Evolutionary conservation across 2,797 vertebrate genomes (phyloP), one percentile per base, ranked within the genome.

Genomic region (Emys orbicularis): DNA sequence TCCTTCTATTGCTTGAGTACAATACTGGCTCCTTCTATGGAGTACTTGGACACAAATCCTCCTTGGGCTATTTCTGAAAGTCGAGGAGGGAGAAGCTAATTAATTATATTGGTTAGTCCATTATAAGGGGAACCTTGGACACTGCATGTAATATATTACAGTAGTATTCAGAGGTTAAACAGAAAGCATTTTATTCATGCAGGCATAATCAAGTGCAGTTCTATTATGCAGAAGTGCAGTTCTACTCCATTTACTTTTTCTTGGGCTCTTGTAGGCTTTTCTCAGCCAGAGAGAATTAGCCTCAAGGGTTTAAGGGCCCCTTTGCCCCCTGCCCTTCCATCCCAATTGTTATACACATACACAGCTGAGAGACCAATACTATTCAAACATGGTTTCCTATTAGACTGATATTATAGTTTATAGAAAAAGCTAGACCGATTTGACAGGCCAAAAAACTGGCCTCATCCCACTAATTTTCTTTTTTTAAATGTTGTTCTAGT

Each of bases 401-500:
- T 27, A 47, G 41, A 47, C 44, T 77, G 23, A 76, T 76, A 29
- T 8, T 76, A 15, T 4, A 77, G 44, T 77, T 49, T 27, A 15
- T 18, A 49, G 74, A 77, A 77, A 76, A 18, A 49, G 44, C 74
- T 31, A 47, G 27, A 25, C 44, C 44, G 23, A 44, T 74, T 7
- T 44, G 72, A 65, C 61, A 72, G 21, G 41, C 44, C 27, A 94
- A 95, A 96, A 81, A 84, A 65, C 89, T 81, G 88, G 86, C 96
- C 94, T 96, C 95, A 90, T 89, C 86, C 92, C 94, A 94, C n/a
- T 97, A 93, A 95, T 91, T 68, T 79, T 82, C 87, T 90, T 94
- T 94, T 47, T 6, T 90, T 92, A 96, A 94, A 96, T 19, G 56
- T 89, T 95, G 86, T 95, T 97, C 79, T 94, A 87, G 19, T 83